Conservation (phyloP, 2,888 invertebrate genomes). For the Allolobophora icterica region DNA sequence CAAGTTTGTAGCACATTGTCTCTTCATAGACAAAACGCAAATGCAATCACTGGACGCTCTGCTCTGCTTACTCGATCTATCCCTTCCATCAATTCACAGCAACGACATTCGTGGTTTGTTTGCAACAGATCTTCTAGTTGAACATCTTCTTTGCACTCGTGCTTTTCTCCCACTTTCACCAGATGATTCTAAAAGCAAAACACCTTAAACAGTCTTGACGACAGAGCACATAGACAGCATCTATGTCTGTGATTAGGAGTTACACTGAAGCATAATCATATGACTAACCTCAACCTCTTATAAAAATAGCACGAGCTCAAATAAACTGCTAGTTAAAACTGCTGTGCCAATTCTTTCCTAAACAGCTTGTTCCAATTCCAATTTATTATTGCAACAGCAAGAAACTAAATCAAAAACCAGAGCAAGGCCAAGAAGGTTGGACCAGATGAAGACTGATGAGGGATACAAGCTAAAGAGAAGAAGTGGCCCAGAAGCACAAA, state of each 20-base stretch:
- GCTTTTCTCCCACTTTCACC: not conserved
- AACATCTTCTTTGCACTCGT: not conserved
- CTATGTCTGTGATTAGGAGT: not conserved
- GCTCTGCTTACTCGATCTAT: not conserved
- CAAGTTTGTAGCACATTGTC: not conserved
- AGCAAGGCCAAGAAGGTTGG: too few relatives aligned
- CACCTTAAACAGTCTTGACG: not conserved
- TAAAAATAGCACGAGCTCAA: not conserved
- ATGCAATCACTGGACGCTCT: not conserved
- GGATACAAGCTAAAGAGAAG: too few relatives aligned
- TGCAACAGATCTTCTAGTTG: not conserved
- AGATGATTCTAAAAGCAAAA: slow-evolving; percentile 9
- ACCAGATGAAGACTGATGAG: too few relatives aligned
- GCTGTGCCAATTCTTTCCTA: too few relatives aligned
- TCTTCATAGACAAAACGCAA: not conserved
- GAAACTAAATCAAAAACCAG: too few relatives aligned
- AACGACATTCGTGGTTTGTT: not conserved
- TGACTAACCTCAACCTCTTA: not conserved
- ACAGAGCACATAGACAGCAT: not conserved
- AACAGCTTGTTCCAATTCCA: too few relatives aligned
- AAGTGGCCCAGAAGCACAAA: too few relatives aligned
- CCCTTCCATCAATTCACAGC: slow-evolving; percentile 38
- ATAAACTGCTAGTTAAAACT: too few relatives aligned
- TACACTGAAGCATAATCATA: not conserved
- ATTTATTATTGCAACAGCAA: too few relatives aligned